Evolutionary conservation across 1,140 invertebrate genomes (phyloP), one percentile per base, ranked within the genome.

Genomic region (Helicoverpa zea): DNA sequence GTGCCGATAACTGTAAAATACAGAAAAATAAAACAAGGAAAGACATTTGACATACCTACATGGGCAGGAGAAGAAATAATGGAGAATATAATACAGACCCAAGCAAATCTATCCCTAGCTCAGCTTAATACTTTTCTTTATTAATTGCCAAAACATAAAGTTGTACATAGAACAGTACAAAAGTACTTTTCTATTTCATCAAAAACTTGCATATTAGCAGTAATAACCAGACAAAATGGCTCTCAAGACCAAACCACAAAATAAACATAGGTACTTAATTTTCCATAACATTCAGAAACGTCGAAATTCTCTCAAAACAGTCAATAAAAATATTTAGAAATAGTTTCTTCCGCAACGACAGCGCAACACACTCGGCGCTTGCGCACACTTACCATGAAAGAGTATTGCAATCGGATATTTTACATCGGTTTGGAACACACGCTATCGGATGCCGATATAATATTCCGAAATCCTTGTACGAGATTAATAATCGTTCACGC

Each of bases 401-500:
- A 59, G 2, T 12, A 16, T 29, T 29, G 58, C 12, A 29, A 59
- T 66, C 63, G 35, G n/a, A 47, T 16, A 66, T 66, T 43, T 66
- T 66, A 66, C n/a, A 66, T 66, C 12, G 18, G 12, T 12, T 30
- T 30, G 11, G 23, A 13, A 18, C 11, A 64, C 61, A 64, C 30
- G 61, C 30, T n/a, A 64, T 11, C 30, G 61, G 29, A 43, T 64
- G n/a, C 9, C 30, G 30, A 64, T 43, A 70, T 70, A 54, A 12
- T n/a, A 51, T 51, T 70, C 66, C 23, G 18, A 66, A 18, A 70
- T 52, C 66, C 66, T 70, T 70, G 66, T 70, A 29, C 66, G 66
- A 70, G 49, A 70, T 70, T 29, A 70, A 2, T 58, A 23, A 63
- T 35, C 12, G 23, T 29, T 70, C 43, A 70, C 66, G 49, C 49